These are phyloP conservation scores for Syrista parreyssii DNA, from an alignment of 2,888 invertebrate species.

Conservation along the genomic window DNA sequence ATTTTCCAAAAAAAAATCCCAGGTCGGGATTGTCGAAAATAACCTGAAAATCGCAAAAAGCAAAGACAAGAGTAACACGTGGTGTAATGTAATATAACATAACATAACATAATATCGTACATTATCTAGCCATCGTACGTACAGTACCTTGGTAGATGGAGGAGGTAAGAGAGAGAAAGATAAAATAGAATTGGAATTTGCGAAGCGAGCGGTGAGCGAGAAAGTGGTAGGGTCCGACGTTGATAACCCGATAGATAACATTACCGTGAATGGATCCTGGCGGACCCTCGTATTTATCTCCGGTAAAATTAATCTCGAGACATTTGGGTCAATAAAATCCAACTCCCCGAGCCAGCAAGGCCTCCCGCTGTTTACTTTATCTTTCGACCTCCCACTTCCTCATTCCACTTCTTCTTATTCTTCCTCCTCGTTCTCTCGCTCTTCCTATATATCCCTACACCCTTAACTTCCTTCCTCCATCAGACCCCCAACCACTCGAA, in stretches of 20 bases:
- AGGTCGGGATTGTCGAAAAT: neutral
- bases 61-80: neutral
- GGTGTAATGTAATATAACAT: neutral
- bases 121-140: neutral
- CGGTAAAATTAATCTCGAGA: slow-evolving; percentile 43
- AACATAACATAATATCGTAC: neutral
- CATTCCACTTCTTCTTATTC: slow-evolving; percentile 8
- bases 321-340: slow-evolving; percentile 44
- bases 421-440: slow-evolving; percentile 20
- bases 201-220: neutral
- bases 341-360: neutral
- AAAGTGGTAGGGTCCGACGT: neutral
- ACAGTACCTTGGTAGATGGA: neutral
- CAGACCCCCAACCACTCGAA: slow-evolving; percentile 33
- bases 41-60: neutral
- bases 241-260: slow-evolving; percentile 16
- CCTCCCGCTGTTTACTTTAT: slow-evolving; percentile 42
- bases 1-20: neutral
- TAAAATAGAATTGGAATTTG: neutral
- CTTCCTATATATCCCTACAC: slow-evolving; percentile 18
- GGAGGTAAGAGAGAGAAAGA: neutral
- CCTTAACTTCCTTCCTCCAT: slow-evolving; percentile 17
- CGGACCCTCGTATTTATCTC: slow-evolving; percentile 33
- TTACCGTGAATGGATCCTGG: slow-evolving; percentile 1
- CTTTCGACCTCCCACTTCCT: slow-evolving; percentile 32